Evolutionary conservation across 2,797 vertebrate genomes (phyloP).

Genomic region (Ispidina picta): DNA sequence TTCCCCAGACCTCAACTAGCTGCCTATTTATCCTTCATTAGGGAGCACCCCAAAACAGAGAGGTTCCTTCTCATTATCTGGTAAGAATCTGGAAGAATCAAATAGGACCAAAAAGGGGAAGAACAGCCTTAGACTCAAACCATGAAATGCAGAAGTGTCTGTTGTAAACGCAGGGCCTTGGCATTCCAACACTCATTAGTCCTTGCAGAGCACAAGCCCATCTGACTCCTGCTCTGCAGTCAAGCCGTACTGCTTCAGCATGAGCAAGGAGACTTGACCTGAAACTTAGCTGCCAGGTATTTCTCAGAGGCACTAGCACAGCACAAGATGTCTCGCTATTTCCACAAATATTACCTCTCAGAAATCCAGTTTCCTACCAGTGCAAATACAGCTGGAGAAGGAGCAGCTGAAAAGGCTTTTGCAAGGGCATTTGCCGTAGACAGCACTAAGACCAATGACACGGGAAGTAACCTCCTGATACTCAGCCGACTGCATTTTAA

Average conservation of each 20-base stretch:
- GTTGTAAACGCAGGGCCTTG: background rate
- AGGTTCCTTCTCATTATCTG: background rate
- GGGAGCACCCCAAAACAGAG: background rate
- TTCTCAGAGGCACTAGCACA: background rate
- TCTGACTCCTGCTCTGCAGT: background rate
- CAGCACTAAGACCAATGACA: accelerated
- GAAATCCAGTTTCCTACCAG: background rate
- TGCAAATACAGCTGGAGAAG: accelerated
- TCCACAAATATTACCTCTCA: accelerated
- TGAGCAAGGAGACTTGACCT: background rate
- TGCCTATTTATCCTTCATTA: background rate
- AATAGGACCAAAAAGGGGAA: background rate
- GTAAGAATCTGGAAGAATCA: background rate
- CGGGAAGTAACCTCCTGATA: accelerated
- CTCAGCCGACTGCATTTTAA: accelerated
- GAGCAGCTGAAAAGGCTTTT: too few species aligned
- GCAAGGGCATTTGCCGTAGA: background rate
- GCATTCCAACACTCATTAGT: accelerated
- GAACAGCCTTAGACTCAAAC: background rate
- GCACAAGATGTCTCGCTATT: background rate
- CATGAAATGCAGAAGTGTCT: background rate
- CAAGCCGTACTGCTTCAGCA: background rate
- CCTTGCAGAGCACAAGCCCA: background rate
- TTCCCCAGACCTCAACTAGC: background rate
- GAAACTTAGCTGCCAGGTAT: background rate